phyloP scores from a whole-genome alignment of 2,113 vertebrate species.

The Arenaria interpres region DNA sequence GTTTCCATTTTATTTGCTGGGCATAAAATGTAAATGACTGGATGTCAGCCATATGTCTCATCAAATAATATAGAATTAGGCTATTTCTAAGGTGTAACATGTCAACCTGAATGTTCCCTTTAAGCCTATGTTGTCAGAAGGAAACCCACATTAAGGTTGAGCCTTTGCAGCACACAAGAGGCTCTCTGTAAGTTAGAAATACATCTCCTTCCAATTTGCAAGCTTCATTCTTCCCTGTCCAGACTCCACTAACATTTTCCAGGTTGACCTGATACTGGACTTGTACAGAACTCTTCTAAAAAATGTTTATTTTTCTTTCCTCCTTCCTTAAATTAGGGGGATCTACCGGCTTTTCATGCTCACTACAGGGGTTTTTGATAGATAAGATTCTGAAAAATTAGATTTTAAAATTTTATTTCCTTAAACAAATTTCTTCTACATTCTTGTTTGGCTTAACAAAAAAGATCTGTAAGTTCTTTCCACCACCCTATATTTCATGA shows the following conservation, averaged over 20 bases:
- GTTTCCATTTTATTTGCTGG: not conserved
- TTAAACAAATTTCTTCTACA: not conserved
- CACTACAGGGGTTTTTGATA: not conserved
- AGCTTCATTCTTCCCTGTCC: not conserved
- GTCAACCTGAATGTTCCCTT: conserved; percentile 57
- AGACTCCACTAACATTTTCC: conserved; percentile 36
- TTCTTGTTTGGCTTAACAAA: not conserved
- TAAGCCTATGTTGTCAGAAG: conserved; percentile 62
- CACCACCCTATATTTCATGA: not conserved
- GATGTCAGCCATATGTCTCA: conserved; percentile 23
- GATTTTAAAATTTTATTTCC: not conserved
- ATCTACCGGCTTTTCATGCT: not conserved
- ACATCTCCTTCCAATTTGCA: conserved; percentile 21
- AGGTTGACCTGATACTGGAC: not conserved
- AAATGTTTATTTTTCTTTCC: conserved; percentile 42
- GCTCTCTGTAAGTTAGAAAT: conserved; percentile 49
- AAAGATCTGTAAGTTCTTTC: not conserved
- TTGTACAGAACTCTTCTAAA: not conserved
- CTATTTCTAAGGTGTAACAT: conserved; percentile 36
- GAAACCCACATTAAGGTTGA: conserved; percentile 51
- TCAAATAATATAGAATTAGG: conserved; percentile 50
- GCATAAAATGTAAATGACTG: conserved; percentile 45
- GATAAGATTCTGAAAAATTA: not conserved
- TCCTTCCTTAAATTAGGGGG: not conserved
- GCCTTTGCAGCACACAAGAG: conserved; percentile 47